Conservation (phyloP, 1,140 invertebrate species). For the Ruditapes philippinarum region DNA sequence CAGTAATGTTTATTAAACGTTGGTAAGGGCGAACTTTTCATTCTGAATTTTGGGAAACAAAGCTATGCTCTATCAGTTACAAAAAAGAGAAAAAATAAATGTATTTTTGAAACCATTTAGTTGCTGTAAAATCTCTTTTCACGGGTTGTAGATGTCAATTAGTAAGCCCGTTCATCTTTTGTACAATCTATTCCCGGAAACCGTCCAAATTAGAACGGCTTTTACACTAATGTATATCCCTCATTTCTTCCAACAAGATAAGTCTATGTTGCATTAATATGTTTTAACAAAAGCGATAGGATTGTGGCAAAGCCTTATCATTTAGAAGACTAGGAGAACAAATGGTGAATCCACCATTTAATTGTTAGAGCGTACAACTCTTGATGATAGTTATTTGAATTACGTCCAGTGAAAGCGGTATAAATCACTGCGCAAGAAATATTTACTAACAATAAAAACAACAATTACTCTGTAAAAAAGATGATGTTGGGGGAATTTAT, state of each 20-base stretch:
- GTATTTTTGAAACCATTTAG: background rate
- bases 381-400: conserved; percentile 37
- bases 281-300: background rate
- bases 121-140: background rate
- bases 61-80: too few species aligned
- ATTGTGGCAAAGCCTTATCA: background rate
- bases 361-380: background rate
- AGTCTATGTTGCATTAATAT: background rate
- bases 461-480: background rate
- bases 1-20: too few species aligned
- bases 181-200: background rate
- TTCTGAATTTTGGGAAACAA: too few species aligned
- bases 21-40: too few species aligned
- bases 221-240: background rate
- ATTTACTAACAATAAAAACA: conserved; percentile 11
- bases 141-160: background rate
- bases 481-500: too few species aligned
- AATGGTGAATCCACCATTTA: background rate
- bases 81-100: too few species aligned
- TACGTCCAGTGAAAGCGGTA: conserved; percentile 2
- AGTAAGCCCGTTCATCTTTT: background rate
- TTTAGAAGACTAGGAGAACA: background rate
- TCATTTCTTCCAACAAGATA: background rate
- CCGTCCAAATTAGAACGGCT: background rate
- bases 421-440: conserved; percentile 5